Evolutionary conservation across 2,888 invertebrate species (phyloP).

Genomic region (Leucophora obtusa): DNA sequence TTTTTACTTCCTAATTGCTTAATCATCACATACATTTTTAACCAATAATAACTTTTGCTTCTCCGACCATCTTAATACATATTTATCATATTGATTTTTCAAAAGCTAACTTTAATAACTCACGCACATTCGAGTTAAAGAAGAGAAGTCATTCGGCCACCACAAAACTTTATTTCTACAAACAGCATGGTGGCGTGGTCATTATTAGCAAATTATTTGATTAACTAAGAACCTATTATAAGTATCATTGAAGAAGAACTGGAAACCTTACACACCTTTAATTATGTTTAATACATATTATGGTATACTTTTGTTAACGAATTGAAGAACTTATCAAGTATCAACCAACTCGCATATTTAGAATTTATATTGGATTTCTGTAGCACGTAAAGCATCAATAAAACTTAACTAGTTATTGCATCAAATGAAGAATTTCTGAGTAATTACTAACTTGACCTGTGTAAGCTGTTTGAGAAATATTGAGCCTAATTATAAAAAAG

Average conservation of each 20-base stretch:
- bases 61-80: background rate
- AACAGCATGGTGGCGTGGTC: background rate
- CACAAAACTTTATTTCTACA: background rate
- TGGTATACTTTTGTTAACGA: background rate
- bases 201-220: slow-evolving; percentile 32
- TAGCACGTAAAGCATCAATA: slow-evolving; percentile 22
- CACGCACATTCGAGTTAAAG: slow-evolving; percentile 19
- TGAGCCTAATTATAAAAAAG: no score
- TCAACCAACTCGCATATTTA: no score
- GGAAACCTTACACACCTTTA: background rate
- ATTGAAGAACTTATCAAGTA: background rate
- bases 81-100: background rate
- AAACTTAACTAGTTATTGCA: slow-evolving; percentile 2
- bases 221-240: slow-evolving; percentile 20
- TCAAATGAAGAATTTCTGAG: background rate
- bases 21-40: background rate
- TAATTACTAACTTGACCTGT: background rate
- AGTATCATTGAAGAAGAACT: background rate
- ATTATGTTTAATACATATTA: background rate
- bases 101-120: slow-evolving; percentile 21
- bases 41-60: background rate
- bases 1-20: background rate
- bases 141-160: background rate
- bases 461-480: no score
- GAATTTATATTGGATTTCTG: background rate